phyloP scores from a whole-genome alignment of 2,888 invertebrate species.

The Calliopum simillimum region DNA sequence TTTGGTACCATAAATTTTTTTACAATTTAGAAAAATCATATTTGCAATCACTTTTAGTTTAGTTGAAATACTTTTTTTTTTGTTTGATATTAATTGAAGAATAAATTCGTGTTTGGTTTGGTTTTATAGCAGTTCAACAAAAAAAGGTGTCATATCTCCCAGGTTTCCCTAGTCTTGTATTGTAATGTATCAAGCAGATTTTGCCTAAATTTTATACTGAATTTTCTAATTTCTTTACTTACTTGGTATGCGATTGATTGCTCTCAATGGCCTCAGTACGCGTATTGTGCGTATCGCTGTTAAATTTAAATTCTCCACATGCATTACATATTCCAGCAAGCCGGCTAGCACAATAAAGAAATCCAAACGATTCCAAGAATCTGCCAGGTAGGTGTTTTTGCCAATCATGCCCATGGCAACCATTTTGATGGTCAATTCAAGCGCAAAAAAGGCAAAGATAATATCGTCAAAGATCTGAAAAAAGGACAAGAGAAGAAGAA shows the following conservation, averaged over 20 bases:
- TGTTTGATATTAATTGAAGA: no score
- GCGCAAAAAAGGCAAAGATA: conserved; percentile 97
- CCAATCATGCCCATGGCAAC: conserved; percentile 97
- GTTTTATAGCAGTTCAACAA: no score
- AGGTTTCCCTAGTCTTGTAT: no score
- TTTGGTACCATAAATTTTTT: no score
- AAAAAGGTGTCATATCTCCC: no score
- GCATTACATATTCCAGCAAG: conserved; percentile 88
- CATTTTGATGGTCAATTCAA: conserved; percentile 99
- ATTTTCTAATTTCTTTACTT: conserved; percentile 67
- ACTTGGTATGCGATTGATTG: conserved; percentile 99
- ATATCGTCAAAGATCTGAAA: conserved; percentile 95
- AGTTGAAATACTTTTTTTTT: no score
- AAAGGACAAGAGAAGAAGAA: conserved; percentile 26
- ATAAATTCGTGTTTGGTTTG: no score
- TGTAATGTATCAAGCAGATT: no score
- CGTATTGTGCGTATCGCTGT: conserved; percentile 98
- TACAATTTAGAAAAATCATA: no score
- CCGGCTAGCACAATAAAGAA: conserved; percentile 98
- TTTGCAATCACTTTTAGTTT: no score
- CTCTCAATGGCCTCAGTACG: conserved; percentile 94
- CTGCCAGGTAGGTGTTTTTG: conserved; percentile 93
- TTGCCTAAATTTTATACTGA: background rate
- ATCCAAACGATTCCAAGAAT: conserved; percentile 99
- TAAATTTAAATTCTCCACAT: conserved; percentile 97